Base-by-base conservation (phyloP, 2,113 vertebrate genomes). In the Coptodon rendalli region DNA sequence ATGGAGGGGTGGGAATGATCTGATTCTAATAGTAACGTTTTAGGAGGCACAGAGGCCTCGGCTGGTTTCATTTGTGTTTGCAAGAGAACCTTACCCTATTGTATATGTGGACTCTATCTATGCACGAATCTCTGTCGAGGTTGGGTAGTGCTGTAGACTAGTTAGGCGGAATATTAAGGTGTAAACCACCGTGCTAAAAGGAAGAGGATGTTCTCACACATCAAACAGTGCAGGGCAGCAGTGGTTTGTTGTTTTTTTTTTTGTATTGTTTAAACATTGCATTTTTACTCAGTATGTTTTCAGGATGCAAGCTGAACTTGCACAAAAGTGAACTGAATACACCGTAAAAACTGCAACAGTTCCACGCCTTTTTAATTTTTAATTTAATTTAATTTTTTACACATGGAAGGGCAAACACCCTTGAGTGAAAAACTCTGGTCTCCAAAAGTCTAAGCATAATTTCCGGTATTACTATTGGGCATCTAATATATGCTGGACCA, bases 371-470 rank as follows among this genome's bases (percentile, higher is more conserved):
- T 4, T 63, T 19, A 0, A 17, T 61, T 36, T 36, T 36, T 3
- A 3, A 38, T 36, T 34, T 19, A 0, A 31, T 59, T 59, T 3
- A 0, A 1, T 17, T 17, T 59, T 34, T 34, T 19, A 7, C 59
- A 7, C 29, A 36, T 19, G 59, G 31, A 36, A 31, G 59, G 59
- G 0, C 17, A 63, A 63, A 36, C 29, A 2, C 57, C 22, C 1
- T 6, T 0, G 13, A 34, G 29, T 0, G 59, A 63, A 36, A 63
- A 0, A 36, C 59, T 36, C 59, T 6, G 9, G 31, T 63, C 31
- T 63, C 31, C 59, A 63, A 0, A 63, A 63, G 9, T 63, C 59
- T 19, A 63, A 63, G 17, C 17, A 36, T 63, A n/a, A 63, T 12
- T n/a, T 63, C 59, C 31, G 34, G 59, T 63, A 3, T 63, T 63